Evolutionary conservation across 2,888 invertebrate genomes (phyloP), one percentile per base, ranked within the genome.

Genomic region (Rhorus exstirpatorius): DNA sequence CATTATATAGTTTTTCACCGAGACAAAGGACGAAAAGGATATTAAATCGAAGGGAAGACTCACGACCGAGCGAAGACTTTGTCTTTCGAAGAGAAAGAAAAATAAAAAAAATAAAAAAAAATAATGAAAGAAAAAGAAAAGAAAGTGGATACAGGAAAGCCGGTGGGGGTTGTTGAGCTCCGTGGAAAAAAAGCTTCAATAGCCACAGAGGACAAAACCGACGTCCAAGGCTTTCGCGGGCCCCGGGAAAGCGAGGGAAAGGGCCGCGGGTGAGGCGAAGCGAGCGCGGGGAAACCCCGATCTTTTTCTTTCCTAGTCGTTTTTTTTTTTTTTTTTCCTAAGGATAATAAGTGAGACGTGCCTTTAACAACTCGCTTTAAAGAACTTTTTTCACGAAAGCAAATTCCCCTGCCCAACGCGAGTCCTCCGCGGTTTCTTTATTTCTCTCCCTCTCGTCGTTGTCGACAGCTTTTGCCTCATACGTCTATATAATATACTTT

Each of bases 311-410:
- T 61, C 31, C 31, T 55, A 53, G 63, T 41, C 75, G 41, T 79
- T 79, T 65, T 44, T 31, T n/a, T n/a, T n/a, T n/a, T n/a, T n/a
- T n/a, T n/a, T n/a, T n/a, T n/a, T n/a, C n/a, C 61, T 61, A 51
- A 75, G 68, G 75, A 79, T 75, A 79, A 74, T 75, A 79, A 79
- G 79, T 67, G 75, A 79, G 68, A 79, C 75, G 75, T 75, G 79
- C 79, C 60, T 61, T 80, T 74, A 75, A 70, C 74, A 75, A 75
- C 75, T 60, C 63, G 79, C 67, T 75, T 75, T 75, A 70, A 68
- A 79, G 68, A 74, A 75, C 51, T 65, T 58, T 65, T 72, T 68
- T 55, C 55, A 38, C 46, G 58, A 65, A 72, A 77, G 58, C 58
- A 79, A 79, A 72, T 60, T 68, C 26, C 70, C 44, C 63, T 38